Evolutionary conservation across 1,140 invertebrate genomes (phyloP).

Genomic region (Lepidurus packardi): DNA sequence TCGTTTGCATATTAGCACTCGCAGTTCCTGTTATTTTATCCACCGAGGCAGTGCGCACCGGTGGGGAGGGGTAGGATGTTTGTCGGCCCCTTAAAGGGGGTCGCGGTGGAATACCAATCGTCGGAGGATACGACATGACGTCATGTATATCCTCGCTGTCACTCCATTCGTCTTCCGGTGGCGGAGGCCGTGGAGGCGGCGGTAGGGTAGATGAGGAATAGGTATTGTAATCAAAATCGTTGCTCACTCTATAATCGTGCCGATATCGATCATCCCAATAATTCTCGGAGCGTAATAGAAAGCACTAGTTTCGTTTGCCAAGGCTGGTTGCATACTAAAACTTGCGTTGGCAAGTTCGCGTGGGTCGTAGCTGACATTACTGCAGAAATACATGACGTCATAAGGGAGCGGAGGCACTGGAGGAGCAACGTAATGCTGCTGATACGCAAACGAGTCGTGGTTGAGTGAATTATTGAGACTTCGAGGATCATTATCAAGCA

Average conservation of each 20-base stretch:
- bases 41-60: neutral
- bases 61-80: neutral
- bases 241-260: neutral
- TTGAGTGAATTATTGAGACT: neutral
- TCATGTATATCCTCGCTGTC: neutral
- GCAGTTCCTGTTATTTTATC: neutral
- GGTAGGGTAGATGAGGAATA: neutral
- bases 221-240: neutral
- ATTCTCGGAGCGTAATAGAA: neutral
- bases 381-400: slow-evolving; percentile 15
- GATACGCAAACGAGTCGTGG: neutral
- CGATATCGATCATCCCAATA: neutral
- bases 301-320: neutral
- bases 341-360: slow-evolving; percentile 10
- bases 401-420: neutral
- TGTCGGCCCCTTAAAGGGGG: slow-evolving; percentile 5
- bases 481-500: neutral
- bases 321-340: slow-evolving; percentile 13
- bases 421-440: neutral
- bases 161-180: slow-evolving; percentile 30
- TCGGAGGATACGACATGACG: neutral
- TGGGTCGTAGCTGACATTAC: slow-evolving; percentile 21
- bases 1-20: neutral
- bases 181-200: slow-evolving; percentile 29
- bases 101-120: slow-evolving; percentile 12